These are phyloP conservation scores for Hemicentrotus pulcherrimus DNA, from an alignment of 35 echinoderm and acorn worm species.

Conservation along the genomic window DNA sequence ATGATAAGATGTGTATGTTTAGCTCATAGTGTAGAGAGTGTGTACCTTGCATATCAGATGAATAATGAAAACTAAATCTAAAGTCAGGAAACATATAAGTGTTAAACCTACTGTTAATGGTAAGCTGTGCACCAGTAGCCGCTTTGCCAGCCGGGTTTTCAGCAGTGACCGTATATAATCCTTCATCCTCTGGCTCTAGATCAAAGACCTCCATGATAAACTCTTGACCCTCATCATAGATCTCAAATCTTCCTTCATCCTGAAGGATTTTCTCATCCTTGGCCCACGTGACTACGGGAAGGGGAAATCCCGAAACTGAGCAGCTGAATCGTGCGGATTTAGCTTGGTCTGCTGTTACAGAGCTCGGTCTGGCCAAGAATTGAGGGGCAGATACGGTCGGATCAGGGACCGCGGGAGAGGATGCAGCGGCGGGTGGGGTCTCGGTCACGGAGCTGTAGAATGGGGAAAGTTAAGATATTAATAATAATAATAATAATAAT, in stretches of 20 bases:
- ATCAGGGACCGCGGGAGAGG: slow-evolving; percentile 40
- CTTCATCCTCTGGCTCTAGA: slow-evolving; percentile 54
- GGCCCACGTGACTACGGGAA: slow-evolving; percentile 74
- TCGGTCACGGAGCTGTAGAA: not conserved
- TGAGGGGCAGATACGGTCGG: slow-evolving; percentile 57
- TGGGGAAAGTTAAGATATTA: not conserved
- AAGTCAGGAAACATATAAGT: not conserved
- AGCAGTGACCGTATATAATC: slow-evolving; percentile 78
- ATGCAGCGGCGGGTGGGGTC: slow-evolving; percentile 45
- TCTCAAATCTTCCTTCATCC: slow-evolving; percentile 64
- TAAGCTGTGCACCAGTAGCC: slow-evolving; percentile 60
- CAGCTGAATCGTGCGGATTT: slow-evolving; percentile 68
- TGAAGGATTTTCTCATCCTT: slow-evolving; percentile 59
- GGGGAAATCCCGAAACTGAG: slow-evolving; percentile 72
- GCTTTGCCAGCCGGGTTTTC: slow-evolving; percentile 66
- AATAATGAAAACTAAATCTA: not conserved
- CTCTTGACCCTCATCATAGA: slow-evolving; percentile 63
- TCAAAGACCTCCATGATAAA: slow-evolving; percentile 73
- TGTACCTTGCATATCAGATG: not conserved
- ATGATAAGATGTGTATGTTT: too few relatives aligned
- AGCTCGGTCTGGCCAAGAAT: slow-evolving; percentile 71
- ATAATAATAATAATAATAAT: too few relatives aligned
- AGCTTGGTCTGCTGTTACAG: slow-evolving; percentile 54
- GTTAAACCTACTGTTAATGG: slow-evolving; percentile 62
- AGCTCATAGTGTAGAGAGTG: too few relatives aligned